Conservation (phyloP, 2,888 invertebrate species). For the Trachelus troglodyta region DNA sequence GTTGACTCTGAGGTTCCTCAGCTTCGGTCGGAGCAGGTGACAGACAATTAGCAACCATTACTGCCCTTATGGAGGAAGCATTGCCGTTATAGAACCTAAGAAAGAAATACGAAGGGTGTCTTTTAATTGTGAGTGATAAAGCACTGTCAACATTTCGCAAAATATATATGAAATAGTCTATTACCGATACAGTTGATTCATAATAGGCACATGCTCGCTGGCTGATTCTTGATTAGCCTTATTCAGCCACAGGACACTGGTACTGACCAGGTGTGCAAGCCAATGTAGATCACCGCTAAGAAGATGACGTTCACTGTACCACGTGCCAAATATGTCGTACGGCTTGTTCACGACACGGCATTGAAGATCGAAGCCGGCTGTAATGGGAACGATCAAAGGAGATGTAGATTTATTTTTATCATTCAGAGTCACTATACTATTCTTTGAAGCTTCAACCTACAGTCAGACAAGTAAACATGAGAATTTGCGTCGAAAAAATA, state of each 20-base stretch:
- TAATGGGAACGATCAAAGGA: slow-evolving; percentile 31
- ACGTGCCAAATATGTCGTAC: slow-evolving; percentile 90
- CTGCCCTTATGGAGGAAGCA: slow-evolving; percentile 81
- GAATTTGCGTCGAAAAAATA: neutral
- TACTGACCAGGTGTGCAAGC: slow-evolving; percentile 80
- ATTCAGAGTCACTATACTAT: neutral
- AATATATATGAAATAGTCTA: neutral
- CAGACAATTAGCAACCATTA: slow-evolving; percentile 81
- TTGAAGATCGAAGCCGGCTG: slow-evolving; percentile 77
- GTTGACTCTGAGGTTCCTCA: slow-evolving; percentile 49
- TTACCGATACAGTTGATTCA: slow-evolving; percentile 73
- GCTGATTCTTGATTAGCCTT: slow-evolving; percentile 85
- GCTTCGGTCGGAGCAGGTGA: slow-evolving; percentile 60
- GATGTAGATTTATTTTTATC: slow-evolving; percentile 3
- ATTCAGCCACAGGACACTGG: slow-evolving; percentile 82
- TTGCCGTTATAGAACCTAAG: slow-evolving; percentile 80
- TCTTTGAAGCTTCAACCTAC: neutral
- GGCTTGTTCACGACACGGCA: slow-evolving; percentile 85
- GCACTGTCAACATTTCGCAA: neutral
- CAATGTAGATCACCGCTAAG: slow-evolving; percentile 85
- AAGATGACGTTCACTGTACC: slow-evolving; percentile 85
- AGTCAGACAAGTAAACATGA: neutral
- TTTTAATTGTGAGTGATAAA: neutral
- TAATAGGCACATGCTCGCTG: slow-evolving; percentile 82
- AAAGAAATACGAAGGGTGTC: neutral